phyloP scores from a whole-genome alignment of 2,113 vertebrate genomes.

The Rousettus leschenaultii region DNA sequence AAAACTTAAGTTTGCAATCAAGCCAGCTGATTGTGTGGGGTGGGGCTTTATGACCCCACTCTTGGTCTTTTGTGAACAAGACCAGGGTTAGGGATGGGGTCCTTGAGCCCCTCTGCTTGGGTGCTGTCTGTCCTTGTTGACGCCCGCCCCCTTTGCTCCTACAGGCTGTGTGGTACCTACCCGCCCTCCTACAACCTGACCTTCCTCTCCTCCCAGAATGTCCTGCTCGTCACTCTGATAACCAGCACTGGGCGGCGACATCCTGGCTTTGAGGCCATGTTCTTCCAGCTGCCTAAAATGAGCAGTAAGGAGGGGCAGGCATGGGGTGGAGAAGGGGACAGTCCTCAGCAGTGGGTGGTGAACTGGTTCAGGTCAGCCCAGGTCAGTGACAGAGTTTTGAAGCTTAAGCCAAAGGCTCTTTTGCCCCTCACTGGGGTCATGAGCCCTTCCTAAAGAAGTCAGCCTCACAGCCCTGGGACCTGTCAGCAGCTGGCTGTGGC shows the following conservation, averaged over 20 bases:
- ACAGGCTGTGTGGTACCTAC: constrained; percentile 91
- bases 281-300: constrained; percentile 84
- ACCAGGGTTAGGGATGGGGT: not conserved
- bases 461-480: not conserved
- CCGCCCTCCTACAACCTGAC: constrained; percentile 88
- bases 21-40: not conserved
- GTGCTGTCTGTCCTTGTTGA: not conserved
- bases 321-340: not conserved
- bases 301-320: constrained; percentile 74
- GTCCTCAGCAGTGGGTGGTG: not conserved
- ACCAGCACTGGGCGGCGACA: constrained; percentile 84
- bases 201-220: constrained; percentile 92
- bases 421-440: not conserved
- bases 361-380: not conserved
- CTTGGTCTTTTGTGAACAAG: not conserved
- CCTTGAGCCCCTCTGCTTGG: not conserved
- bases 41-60: not conserved
- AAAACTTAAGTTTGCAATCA: not conserved
- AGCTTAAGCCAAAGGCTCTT: not conserved
- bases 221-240: constrained; percentile 90
- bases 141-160: not conserved
- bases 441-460: not conserved
- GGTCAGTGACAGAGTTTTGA: not conserved
- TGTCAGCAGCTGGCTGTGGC: not conserved
- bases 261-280: constrained; percentile 90